Percentiles rank a stretch among this genome's conserved stretches.
phyloP scores from a whole-genome alignment of 1,140 invertebrate genomes.

The Calliphora vicina region DNA sequence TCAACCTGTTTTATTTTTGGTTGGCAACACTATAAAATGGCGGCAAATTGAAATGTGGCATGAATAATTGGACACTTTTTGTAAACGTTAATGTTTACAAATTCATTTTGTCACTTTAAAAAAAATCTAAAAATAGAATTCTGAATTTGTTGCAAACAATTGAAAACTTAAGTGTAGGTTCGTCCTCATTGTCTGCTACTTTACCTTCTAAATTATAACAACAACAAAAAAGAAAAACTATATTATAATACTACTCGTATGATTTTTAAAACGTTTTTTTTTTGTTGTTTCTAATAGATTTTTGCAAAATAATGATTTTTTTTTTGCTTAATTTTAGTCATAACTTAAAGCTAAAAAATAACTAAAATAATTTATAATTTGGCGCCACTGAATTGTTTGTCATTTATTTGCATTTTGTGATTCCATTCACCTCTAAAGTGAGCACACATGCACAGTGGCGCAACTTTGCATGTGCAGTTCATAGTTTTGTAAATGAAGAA shows the following conservation, averaged over 20 bases:
- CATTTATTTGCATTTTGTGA: conserved; percentile 13
- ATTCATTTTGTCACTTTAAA: no score
- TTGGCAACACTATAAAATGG: no score
- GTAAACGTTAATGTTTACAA: no score
- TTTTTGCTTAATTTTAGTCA: neutral
- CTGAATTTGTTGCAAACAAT: no score
- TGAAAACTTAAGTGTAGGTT: no score
- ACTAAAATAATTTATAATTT: neutral
- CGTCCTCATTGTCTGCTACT: no score
- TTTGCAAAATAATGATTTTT: no score
- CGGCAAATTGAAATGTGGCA: no score
- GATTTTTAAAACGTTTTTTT: neutral
- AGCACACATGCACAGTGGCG: neutral
- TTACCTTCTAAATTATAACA: no score
- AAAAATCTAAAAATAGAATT: no score
- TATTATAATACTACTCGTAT: neutral
- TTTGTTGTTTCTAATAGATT: neutral
- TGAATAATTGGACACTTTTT: no score
- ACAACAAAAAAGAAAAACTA: neutral
- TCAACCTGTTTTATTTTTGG: no score
- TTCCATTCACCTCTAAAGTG: neutral
- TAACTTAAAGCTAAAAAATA: neutral
- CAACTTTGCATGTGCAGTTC: neutral
- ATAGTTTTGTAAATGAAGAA: neutral
- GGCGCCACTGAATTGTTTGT: conserved; percentile 8